A percentile compares a stretch with the other conserved stretches of the same genome.
Evolutionary conservation across 2,888 invertebrate genomes (phyloP).

Genomic region (Euplexia lucipara): DNA sequence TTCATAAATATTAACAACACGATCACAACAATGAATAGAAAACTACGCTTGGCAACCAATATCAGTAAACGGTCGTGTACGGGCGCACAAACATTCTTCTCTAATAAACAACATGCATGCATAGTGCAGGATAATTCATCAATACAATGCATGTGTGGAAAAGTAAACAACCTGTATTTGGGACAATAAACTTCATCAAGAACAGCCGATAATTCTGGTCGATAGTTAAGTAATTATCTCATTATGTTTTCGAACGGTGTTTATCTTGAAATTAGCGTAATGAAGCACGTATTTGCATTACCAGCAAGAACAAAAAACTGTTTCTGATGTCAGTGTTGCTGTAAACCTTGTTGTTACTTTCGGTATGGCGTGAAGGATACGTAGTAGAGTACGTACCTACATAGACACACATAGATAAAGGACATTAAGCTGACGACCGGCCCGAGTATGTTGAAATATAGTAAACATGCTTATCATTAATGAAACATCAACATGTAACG

Average conservation of each 20-base stretch:
- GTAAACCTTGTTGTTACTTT: slow-evolving; percentile 64
- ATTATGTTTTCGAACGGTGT: slow-evolving; percentile 79
- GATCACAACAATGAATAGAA: slow-evolving; percentile 34
- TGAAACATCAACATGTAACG: slow-evolving; percentile 38
- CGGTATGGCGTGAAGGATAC: slow-evolving; percentile 64
- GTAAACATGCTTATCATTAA: slow-evolving; percentile 50
- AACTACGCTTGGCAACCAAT: slow-evolving; percentile 44
- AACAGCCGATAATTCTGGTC: slow-evolving; percentile 81
- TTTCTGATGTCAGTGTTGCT: slow-evolving; percentile 56
- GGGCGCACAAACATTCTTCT: slow-evolving; percentile 56
- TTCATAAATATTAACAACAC: slow-evolving; percentile 19
- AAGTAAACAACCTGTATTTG: slow-evolving; percentile 87
- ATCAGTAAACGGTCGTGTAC: slow-evolving; percentile 26
- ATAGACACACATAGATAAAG: slow-evolving; percentile 52
- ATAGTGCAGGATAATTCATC: slow-evolving; percentile 73
- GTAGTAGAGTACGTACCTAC: slow-evolving; percentile 7
- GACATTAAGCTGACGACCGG: slow-evolving; percentile 41
- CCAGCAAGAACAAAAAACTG: slow-evolving; percentile 64
- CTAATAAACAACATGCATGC: slow-evolving; percentile 64
- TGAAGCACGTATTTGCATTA: slow-evolving; percentile 69
- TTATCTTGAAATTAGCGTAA: slow-evolving; percentile 79
- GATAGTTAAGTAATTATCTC: slow-evolving; percentile 84
- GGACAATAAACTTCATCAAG: slow-evolving; percentile 88
- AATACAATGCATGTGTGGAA: slow-evolving; percentile 73
- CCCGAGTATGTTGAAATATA: slow-evolving; percentile 34